Percentiles rank a stretch among this genome's conserved stretches.
phyloP scores from a whole-genome alignment of 1,140 invertebrate species.

The Amyelois transitella region DNA sequence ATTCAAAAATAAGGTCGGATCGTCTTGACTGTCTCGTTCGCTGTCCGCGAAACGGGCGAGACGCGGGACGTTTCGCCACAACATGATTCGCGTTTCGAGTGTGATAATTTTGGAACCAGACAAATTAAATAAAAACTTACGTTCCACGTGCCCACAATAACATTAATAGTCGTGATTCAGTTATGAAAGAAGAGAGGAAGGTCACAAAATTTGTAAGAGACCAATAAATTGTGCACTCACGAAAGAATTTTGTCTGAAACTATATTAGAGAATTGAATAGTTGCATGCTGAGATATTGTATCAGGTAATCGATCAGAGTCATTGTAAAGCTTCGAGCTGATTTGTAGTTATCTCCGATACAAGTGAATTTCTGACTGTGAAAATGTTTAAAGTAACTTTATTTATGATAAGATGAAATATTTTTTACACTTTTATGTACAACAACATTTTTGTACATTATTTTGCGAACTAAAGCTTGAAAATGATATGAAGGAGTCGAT shows the following conservation, averaged over 20 bases:
- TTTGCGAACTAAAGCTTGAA: too few relatives aligned
- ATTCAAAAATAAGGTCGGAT: slow-evolving; percentile 62
- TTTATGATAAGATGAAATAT: too few relatives aligned
- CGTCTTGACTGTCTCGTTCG: slow-evolving; percentile 53
- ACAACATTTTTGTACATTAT: too few relatives aligned
- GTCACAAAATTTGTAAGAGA: background rate
- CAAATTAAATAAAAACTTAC: background rate
- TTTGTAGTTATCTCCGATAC: background rate
- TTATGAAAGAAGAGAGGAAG: background rate
- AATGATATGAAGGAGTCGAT: too few relatives aligned
- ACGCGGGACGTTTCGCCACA: slow-evolving; percentile 54
- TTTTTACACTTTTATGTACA: too few relatives aligned
- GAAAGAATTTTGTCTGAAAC: background rate
- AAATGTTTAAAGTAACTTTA: too few relatives aligned
- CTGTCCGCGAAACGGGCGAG: slow-evolving; percentile 16
- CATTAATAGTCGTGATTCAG: background rate
- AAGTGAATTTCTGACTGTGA: too few relatives aligned
- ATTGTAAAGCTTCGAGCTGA: background rate
- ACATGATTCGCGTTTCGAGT: slow-evolving; percentile 12
- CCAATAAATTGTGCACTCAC: background rate
- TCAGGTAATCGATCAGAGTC: background rate
- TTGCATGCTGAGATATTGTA: background rate
- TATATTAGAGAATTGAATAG: background rate
- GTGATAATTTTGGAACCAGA: background rate
- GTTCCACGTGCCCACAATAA: background rate